phyloP scores from a whole-genome alignment of 2,797 vertebrate species.

The Benthosema pterotum region DNA sequence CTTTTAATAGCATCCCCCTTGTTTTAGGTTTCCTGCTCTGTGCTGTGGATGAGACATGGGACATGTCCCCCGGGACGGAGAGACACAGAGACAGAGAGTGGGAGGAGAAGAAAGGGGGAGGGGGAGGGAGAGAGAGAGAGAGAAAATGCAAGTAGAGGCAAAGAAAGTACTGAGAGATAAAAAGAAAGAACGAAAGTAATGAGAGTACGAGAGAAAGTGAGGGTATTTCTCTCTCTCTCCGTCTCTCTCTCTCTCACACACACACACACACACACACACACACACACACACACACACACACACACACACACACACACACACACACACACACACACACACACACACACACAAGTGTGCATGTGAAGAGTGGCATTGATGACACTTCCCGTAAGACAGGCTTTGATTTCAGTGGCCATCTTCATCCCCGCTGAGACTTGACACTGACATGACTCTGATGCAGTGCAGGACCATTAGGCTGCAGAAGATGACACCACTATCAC shows the following conservation, averaged over 20 bases:
- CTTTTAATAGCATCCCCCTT: constrained; percentile 81
- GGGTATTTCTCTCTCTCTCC: too few relatives aligned
- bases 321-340: too few relatives aligned
- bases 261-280: too few relatives aligned
- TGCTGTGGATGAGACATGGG: constrained; percentile 63
- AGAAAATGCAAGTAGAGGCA: constrained; percentile 17
- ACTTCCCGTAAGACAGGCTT: constrained; percentile 78
- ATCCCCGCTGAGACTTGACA: constrained; percentile 70
- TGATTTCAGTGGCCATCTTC: constrained; percentile 78
- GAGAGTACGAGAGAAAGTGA: neutral
- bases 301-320: too few relatives aligned
- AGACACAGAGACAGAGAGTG: neutral
- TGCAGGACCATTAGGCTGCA: constrained; percentile 63
- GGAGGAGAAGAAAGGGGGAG: neutral
- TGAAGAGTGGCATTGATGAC: constrained; percentile 76
- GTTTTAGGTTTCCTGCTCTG: constrained; percentile 71
- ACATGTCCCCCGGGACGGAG: constrained; percentile 35
- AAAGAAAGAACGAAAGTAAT: constrained; percentile 2
- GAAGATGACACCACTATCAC: constrained; percentile 46
- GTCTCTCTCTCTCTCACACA: too few relatives aligned
- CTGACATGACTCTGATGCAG: constrained; percentile 57
- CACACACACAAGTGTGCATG: constrained; percentile 28
- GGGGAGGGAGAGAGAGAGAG: neutral
- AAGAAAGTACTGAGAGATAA: neutral
- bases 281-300: too few relatives aligned